Base-by-base conservation (phyloP, 1,140 invertebrate genomes). In the Listronotus oregonensis region DNA sequence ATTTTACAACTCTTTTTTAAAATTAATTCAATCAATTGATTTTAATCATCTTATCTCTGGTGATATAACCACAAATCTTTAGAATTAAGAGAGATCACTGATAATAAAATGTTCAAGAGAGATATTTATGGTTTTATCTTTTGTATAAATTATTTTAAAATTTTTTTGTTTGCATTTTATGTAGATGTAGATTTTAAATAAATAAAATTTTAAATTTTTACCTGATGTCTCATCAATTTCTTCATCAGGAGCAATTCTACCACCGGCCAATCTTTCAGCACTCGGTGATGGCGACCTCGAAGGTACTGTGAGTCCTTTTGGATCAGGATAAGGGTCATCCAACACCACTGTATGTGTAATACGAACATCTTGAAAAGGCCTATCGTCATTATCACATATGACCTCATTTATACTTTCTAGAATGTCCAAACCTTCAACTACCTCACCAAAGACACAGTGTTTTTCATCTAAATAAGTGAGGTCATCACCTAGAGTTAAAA, bases 371-470 rank as follows among this genome's bases (percentile, higher is more conserved):
- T 96, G 90, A 79, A 95, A 98, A 0, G 98, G 98, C 44, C 92
- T 83, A 75, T 96, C 87, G n/a, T 89, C 84, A 27, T 87, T 87
- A 83, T 99, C 97, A 78, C 94, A 96, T 72, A 98, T 94, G 0
- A 91, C 87, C 73, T 98, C 95, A 80, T 99, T 99, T 0, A 99
- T 83, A 77, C 66, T 18, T 10, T 83, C 79, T 10, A 99, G 80
- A 15, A 96, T 83, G 57, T 99, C 96, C 39, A 92, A 82, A 0
- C 97, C 96, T 83, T 99, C 97, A 0, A 87, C 86, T 1, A 98
- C 93, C 83, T 98, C 92, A 0, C 97, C 98, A 83, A 99, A 98
- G 9, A 99, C 94, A 77, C 95, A 97, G 80, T 99, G 98, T 57
- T 91, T 86, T 10, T 85, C 89, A 82, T 99, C 96, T 44, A 99